phyloP scores from a whole-genome alignment of 2,113 vertebrate genomes.

The Peromyscus leucopus region DNA sequence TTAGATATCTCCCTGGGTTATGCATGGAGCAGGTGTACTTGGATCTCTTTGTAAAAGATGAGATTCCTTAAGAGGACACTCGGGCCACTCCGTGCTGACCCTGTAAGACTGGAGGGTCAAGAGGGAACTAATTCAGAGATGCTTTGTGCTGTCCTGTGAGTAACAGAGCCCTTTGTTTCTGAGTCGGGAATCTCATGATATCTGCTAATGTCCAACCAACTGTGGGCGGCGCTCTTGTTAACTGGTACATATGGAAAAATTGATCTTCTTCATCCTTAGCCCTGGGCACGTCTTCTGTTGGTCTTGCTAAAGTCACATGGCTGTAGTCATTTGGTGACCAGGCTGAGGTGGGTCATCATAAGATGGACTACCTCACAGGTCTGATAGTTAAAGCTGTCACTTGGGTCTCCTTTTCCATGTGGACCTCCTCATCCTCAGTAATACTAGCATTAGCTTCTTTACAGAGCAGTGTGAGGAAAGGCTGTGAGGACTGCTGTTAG shows the following conservation, averaged over 20 bases:
- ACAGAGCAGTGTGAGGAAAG: neutral
- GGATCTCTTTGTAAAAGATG: neutral
- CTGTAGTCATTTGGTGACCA: neutral
- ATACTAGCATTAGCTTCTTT: neutral
- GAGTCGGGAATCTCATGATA: neutral
- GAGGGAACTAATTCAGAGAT: neutral
- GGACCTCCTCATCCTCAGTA: neutral
- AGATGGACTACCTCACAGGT: neutral
- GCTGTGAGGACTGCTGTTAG: neutral
- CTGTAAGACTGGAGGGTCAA: neutral
- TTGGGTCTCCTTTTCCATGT: neutral
- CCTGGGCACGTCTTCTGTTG: neutral
- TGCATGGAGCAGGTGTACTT: neutral
- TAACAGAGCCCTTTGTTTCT: neutral
- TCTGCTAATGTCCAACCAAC: neutral
- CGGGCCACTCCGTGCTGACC: neutral
- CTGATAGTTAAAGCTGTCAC: neutral
- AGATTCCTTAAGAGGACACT: neutral
- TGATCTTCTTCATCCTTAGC: neutral
- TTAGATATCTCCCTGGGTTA: neutral
- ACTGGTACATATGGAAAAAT: neutral
- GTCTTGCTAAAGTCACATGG: neutral
- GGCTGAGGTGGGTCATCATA: neutral
- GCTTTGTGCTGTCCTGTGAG: neutral
- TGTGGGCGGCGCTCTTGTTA: neutral